Evolutionary conservation across 1,140 invertebrate species (phyloP).

Genomic region (Drosophila sturtevanti): DNA sequence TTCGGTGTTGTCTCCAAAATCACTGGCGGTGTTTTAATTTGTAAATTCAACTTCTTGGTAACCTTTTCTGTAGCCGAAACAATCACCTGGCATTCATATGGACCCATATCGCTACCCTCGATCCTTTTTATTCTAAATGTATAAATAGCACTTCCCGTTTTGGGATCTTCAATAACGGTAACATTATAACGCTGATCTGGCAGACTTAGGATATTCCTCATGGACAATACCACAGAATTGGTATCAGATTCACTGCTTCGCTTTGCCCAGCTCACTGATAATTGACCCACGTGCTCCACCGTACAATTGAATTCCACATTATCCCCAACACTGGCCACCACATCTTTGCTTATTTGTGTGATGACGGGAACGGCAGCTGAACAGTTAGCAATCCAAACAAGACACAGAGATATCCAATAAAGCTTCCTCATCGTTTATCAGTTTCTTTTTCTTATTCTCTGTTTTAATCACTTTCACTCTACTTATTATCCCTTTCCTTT

Average conservation of each 20-base stretch:
- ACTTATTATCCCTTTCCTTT: background rate
- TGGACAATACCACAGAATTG: conserved; percentile 84
- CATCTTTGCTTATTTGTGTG: conserved; percentile 90
- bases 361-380: conserved; percentile 84
- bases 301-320: conserved; percentile 90
- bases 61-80: conserved; percentile 88
- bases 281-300: conserved; percentile 89
- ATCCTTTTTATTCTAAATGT: conserved; percentile 88
- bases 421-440: background rate
- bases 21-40: conserved; percentile 89
- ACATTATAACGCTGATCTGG: conserved; percentile 90
- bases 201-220: conserved; percentile 87
- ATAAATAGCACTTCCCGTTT: conserved; percentile 86
- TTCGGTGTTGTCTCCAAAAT: conserved; percentile 90
- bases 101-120: conserved; percentile 91
- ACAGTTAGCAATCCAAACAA: conserved; percentile 27
- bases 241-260: conserved; percentile 58
- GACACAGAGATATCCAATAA: conserved; percentile 25
- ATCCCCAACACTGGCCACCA: conserved; percentile 91
- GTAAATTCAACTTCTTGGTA: conserved; percentile 88
- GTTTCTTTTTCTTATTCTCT: background rate
- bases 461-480: background rate
- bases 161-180: conserved; percentile 84
- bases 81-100: conserved; percentile 90
- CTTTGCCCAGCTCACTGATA: conserved; percentile 90